A percentile compares a stretch with the other conserved stretches of the same genome.
Conservation (phyloP, 2,797 vertebrate genomes). For the Loriculus beryllinus region DNA sequence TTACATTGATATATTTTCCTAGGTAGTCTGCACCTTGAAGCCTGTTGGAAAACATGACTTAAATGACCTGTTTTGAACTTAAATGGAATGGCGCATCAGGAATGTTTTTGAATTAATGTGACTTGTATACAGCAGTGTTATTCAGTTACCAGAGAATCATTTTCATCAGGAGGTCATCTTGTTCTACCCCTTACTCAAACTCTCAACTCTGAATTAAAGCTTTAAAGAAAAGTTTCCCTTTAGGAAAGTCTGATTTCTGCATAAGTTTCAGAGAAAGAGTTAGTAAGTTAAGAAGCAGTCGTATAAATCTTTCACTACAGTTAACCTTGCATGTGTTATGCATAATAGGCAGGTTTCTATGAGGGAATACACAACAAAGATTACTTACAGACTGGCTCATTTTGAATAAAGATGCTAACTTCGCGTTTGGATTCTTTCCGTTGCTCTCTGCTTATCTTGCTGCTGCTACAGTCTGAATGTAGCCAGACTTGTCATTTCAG, state of each 20-base stretch:
- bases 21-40: background rate
- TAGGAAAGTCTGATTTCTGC: background rate
- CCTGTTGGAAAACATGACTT: background rate
- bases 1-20: background rate
- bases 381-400: background rate
- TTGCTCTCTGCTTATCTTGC: background rate
- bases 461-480: background rate
- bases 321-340: background rate
- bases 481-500: background rate
- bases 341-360: background rate
- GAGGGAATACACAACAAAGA: background rate
- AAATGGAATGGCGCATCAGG: background rate
- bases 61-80: background rate
- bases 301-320: background rate
- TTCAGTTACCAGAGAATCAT: background rate
- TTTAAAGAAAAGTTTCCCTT: background rate
- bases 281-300: background rate
- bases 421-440: background rate
- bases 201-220: background rate
- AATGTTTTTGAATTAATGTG: background rate
- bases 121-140: background rate
- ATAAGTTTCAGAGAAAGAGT: background rate
- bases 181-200: background rate
- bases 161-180: background rate
- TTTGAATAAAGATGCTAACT: background rate